These are phyloP conservation scores for Psophia crepitans DNA, from an alignment of 2,113 vertebrate genomes.

Conservation along the genomic window DNA sequence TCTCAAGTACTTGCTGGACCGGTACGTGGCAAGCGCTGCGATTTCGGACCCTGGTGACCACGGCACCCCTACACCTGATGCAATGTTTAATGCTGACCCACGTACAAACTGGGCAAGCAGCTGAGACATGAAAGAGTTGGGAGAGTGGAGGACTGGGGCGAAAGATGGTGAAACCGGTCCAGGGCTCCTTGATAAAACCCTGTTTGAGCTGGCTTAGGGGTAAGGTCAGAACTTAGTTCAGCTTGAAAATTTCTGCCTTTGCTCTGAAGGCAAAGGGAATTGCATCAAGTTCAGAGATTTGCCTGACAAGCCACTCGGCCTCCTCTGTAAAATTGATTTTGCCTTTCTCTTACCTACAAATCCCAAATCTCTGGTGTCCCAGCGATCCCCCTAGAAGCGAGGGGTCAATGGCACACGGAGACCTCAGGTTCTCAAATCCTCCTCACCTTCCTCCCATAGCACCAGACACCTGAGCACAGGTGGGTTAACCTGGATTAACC, in stretches of 20 bases:
- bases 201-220: neutral
- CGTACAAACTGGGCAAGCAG: rapidly evolving
- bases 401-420: neutral
- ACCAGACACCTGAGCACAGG: neutral
- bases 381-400: neutral
- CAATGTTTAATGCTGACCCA: neutral
- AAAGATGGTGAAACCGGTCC: neutral
- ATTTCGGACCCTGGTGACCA: neutral
- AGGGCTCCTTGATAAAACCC: neutral
- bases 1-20: constrained; percentile 82
- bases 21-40: constrained; percentile 16
- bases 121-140: neutral
- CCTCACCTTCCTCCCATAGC: neutral
- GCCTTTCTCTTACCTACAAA: neutral
- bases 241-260: neutral
- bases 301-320: neutral
- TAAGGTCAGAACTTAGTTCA: neutral
- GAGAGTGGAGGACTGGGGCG: neutral
- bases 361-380: neutral
- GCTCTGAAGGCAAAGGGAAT: neutral
- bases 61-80: rapidly evolving
- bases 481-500: neutral
- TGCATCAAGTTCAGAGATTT: neutral
- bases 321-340: neutral
- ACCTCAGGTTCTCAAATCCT: neutral